Evolutionary conservation across 2,888 invertebrate species (phyloP), one percentile per base, ranked within the genome.

Genomic region (Cheiracanthium punctorium): DNA sequence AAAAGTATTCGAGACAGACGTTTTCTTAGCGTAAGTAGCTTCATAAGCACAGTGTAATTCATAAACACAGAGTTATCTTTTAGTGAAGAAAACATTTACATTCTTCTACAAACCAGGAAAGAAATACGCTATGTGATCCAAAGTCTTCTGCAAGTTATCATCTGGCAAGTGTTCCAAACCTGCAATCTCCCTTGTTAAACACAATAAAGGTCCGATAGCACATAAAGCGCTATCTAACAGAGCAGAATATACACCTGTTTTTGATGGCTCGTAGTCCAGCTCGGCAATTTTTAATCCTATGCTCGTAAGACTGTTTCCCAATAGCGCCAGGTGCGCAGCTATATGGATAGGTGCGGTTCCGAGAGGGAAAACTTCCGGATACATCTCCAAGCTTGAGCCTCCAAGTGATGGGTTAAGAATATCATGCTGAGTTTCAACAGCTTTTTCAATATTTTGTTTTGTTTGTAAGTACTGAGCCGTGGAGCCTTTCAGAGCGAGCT

Each of bases 121-220:
- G 90, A 98, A 96, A 91, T 98, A 98, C 0, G 98, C 98, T 88
- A 98, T 96, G 92, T 98, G 97, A 92, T 98, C 97, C 79, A 98
- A 93, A 43, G 96, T 96, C 90, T 95, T 91, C 90, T 93, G 90
- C 88, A 94, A 91, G 48, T 93, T 93, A 58, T 93, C 93, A 17
- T 93, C 92, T 91, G 93, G 94, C 91, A 94, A 93, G 77, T 94
- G 94, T 90, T 95, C 94, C 43, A 96, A 92, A 90, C 95, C 95
- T 0, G 96, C 96, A 48, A 98, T 93, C 90, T 96, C 95, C 89
- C 96, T 95, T 0, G 96, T 95, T 82, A 98, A 93, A 91, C 96
- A 96, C 90, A 97, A 93, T 79, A 98, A 93, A 7, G 98, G 97
- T 0, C 96, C 97, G 89, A 98, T 93, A 0, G 98, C 96, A 92